A percentile compares a stretch with the other conserved stretches of the same genome.
Evolutionary conservation across 1,140 invertebrate genomes (phyloP).

Genomic region (Kradibia gibbosae): DNA sequence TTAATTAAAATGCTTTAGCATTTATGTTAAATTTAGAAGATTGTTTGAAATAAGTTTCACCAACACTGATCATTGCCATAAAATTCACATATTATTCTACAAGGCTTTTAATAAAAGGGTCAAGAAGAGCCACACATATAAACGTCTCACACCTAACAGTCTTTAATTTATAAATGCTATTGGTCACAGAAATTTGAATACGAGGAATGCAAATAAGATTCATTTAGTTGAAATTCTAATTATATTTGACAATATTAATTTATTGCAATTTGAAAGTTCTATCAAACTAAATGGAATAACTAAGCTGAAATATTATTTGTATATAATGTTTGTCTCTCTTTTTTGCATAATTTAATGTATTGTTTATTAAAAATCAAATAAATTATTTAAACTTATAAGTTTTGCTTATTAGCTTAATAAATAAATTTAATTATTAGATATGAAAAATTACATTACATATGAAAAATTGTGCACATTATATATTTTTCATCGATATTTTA

Average conservation of each 20-base stretch:
- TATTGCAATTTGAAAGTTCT: no score
- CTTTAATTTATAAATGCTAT: slow-evolving; percentile 30
- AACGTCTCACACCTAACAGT: slow-evolving; percentile 21
- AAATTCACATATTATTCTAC: slow-evolving; percentile 19
- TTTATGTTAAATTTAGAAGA: background rate
- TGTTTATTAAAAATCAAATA: no score
- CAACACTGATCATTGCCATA: slow-evolving; percentile 18
- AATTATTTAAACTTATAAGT: no score
- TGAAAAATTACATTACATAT: no score
- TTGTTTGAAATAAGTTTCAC: background rate
- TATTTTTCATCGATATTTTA: no score
- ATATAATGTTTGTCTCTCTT: no score
- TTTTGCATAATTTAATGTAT: no score
- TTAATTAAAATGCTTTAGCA: slow-evolving; percentile 7
- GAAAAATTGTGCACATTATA: no score
- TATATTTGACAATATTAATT: background rate
- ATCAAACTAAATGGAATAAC: no score
- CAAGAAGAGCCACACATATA: background rate
- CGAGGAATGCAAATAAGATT: background rate
- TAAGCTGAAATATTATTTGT: no score
- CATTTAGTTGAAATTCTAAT: background rate
- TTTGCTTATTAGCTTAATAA: no score
- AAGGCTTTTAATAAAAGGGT: background rate
- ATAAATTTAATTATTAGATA: no score
- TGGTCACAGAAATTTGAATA: background rate